Evolutionary conservation across 2,888 invertebrate genomes (phyloP).

Genomic region (Hypolimnas misippus): DNA sequence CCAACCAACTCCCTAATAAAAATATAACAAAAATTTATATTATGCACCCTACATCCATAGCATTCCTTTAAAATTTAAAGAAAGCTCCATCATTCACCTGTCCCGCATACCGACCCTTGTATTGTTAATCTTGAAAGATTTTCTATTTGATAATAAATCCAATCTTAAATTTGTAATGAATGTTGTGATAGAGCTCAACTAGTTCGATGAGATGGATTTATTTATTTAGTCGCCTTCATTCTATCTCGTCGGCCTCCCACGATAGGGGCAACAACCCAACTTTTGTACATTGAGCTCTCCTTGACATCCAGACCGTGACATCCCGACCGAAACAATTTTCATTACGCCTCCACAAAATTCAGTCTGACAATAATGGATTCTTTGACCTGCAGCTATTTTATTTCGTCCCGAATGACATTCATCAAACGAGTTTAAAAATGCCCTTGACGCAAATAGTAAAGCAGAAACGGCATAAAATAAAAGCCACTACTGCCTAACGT

Average conservation of each 20-base stretch:
- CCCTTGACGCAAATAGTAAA: conserved; percentile 60
- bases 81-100: conserved; percentile 72
- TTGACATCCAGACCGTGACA: conserved; percentile 60
- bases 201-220: conserved; percentile 34
- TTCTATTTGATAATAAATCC: conserved; percentile 47
- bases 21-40: conserved; percentile 53
- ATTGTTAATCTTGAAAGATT: conserved; percentile 60
- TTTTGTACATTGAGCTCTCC: conserved; percentile 68
- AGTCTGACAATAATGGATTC: conserved; percentile 65
- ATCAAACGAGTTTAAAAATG: conserved; percentile 55
- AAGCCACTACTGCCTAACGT: conserved; percentile 43
- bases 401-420: conserved; percentile 67
- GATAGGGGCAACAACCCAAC: conserved; percentile 55
- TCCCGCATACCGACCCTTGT: conserved; percentile 62
- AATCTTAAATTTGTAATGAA: conserved; percentile 32
- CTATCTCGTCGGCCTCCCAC: conserved; percentile 51
- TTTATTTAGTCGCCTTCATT: conserved; percentile 37
- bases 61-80: conserved; percentile 63
- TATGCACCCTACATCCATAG: conserved; percentile 70
- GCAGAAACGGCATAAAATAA: conserved; percentile 31
- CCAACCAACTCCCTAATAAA: conserved; percentile 51
- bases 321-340: conserved; percentile 67
- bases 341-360: conserved; percentile 65
- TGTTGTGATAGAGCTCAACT: conserved; percentile 29
- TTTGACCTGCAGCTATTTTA: conserved; percentile 65